Percentiles rank a stretch among this genome's conserved stretches.
phyloP scores from a whole-genome alignment of 2,113 vertebrate genomes.

The Orthonyx spaldingii region DNA sequence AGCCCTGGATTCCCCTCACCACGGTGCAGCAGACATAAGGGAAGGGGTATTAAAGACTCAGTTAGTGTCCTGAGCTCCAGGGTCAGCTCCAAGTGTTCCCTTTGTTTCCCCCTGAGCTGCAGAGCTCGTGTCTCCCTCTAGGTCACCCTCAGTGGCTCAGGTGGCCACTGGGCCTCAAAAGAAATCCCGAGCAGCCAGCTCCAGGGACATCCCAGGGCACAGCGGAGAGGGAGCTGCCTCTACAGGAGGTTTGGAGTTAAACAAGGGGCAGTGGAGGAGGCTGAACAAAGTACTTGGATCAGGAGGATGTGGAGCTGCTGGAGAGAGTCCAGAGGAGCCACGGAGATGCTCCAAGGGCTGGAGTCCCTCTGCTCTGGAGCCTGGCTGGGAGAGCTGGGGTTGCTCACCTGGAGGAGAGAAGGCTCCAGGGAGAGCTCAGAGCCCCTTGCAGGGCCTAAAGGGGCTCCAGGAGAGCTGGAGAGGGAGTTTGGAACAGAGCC shows the following conservation, averaged over 20 bases:
- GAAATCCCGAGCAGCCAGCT: not conserved
- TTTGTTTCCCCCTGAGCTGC: not conserved
- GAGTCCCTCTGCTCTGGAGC: not conserved
- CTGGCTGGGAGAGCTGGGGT: rapidly evolving
- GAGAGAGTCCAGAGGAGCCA: not conserved
- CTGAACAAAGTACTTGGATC: rapidly evolving
- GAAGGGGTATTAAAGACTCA: not conserved
- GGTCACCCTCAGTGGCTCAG: not conserved
- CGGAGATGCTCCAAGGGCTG: rapidly evolving
- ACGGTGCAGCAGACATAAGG: rapidly evolving
- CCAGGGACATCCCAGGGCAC: not conserved
- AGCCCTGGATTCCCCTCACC: not conserved
- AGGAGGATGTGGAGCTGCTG: not conserved
- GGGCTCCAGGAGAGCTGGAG: not conserved
- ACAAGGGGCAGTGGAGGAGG: not conserved
- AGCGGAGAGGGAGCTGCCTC: not conserved
- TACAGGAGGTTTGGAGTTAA: not conserved
- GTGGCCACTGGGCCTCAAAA: not conserved
- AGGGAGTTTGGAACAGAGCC: too few relatives aligned
- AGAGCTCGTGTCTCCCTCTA: not conserved
- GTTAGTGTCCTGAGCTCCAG: not conserved
- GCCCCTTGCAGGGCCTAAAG: not conserved
- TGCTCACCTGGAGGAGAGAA: not conserved
- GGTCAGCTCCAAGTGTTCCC: not conserved
- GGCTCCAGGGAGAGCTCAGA: not conserved